These are phyloP conservation scores for Meloe dianella DNA, from an alignment of 2,888 invertebrate genomes.

Conservation along the genomic window DNA sequence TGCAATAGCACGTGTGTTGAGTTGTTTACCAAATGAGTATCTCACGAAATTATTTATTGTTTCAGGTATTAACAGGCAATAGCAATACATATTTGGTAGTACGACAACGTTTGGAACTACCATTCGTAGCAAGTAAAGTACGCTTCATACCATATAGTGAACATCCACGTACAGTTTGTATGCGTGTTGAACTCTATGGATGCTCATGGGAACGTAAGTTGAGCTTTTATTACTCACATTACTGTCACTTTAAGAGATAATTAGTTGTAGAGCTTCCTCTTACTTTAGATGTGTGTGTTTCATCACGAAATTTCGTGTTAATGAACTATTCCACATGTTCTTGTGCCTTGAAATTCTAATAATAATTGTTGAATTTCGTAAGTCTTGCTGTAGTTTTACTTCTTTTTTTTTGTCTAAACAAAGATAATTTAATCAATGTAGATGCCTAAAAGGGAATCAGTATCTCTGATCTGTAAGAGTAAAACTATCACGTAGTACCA, in stretches of 20 bases:
- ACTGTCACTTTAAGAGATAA: conserved; percentile 31
- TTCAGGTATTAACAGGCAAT: conserved; percentile 77
- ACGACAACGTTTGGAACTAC: conserved; percentile 76
- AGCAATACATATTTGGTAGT: conserved; percentile 77
- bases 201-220: conserved; percentile 78
- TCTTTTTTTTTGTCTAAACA: no score
- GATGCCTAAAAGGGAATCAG: neutral
- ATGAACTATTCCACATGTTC: neutral
- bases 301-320: conserved; percentile 7
- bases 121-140: conserved; percentile 84
- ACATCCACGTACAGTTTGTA: conserved; percentile 86
- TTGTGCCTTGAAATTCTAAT: neutral
- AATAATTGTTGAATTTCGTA: no score
- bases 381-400: no score
- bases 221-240: conserved; percentile 30
- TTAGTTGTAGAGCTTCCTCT: conserved; percentile 22
- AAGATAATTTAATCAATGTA: no score
- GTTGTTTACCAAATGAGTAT: conserved; percentile 17
- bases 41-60: conserved; percentile 38
- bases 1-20: neutral
- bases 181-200: conserved; percentile 91
- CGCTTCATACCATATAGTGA: conserved; percentile 88
- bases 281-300: neutral
- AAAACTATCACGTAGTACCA: neutral
- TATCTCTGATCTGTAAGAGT: neutral